phyloP scores from a whole-genome alignment of 2,113 vertebrate species.

The Canis aureus region DNA sequence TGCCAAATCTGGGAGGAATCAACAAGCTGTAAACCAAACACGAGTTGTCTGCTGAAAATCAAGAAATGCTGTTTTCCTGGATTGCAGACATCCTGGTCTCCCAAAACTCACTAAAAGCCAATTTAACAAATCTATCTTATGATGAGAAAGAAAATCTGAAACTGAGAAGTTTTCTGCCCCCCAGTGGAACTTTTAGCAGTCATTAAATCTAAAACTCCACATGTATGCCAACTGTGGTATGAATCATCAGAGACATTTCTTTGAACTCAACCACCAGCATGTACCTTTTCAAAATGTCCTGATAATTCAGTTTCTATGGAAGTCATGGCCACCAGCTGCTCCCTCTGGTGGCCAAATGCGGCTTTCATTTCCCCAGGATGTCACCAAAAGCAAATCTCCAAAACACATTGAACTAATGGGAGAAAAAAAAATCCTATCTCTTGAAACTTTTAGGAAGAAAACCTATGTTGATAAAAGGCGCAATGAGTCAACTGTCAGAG shows the following conservation, averaged over 20 bases:
- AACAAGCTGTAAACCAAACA: neutral
- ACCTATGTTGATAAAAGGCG: slow-evolving; percentile 34
- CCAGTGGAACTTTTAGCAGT: slow-evolving; percentile 13
- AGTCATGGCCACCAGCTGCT: slow-evolving; percentile 67
- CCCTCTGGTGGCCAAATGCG: slow-evolving; percentile 76
- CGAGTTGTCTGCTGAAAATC: neutral
- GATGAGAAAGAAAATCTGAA: slow-evolving; percentile 53
- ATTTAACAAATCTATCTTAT: slow-evolving; percentile 52
- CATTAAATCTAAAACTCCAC: slow-evolving; percentile 70
- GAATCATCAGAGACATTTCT: slow-evolving; percentile 70
- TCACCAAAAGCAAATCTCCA: slow-evolving; percentile 72
- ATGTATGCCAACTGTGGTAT: slow-evolving; percentile 26
- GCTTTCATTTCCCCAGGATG: slow-evolving; percentile 78
- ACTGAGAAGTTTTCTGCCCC: neutral
- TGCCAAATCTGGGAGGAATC: neutral
- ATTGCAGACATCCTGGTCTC: slow-evolving; percentile 31
- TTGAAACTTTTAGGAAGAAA: slow-evolving; percentile 43
- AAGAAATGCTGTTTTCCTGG: slow-evolving; percentile 8
- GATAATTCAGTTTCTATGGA: slow-evolving; percentile 53
- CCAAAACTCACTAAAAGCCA: neutral
- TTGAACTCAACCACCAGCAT: slow-evolving; percentile 64
- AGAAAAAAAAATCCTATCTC: slow-evolving; percentile 39
- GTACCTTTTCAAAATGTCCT: slow-evolving; percentile 69
- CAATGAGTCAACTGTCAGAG: slow-evolving; percentile 53
- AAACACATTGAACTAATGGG: slow-evolving; percentile 58